These are phyloP conservation scores for Monoplex corrugatus DNA, from an alignment of 2,888 invertebrate species.

Conservation along the genomic window DNA sequence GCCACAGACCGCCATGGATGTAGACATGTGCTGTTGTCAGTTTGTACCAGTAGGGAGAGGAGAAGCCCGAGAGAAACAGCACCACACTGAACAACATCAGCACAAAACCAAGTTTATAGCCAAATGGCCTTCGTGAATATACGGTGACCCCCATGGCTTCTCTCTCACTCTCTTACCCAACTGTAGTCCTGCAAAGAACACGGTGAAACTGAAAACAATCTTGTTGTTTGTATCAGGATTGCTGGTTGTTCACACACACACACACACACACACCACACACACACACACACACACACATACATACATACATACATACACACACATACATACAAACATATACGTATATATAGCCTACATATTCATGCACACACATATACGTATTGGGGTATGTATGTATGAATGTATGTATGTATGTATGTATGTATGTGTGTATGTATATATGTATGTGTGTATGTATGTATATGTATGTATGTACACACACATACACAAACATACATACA, in stretches of 20 bases:
- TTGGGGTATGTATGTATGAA: too few species aligned
- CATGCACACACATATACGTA: too few species aligned
- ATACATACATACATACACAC: too few species aligned
- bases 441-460: too few species aligned
- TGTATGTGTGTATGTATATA: too few species aligned
- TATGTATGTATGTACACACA: too few species aligned
- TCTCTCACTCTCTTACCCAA: too few species aligned
- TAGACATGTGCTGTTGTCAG: neutral
- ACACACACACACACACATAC: neutral
- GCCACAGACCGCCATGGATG: slow-evolving; percentile 30
- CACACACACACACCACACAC: neutral
- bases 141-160: neutral
- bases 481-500: too few species aligned
- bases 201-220: too few species aligned
- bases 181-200: too few species aligned
- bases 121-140: neutral
- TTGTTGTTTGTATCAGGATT: too few species aligned
- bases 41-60: slow-evolving; percentile 34
- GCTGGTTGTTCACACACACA: neutral
- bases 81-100: neutral
- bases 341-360: neutral
- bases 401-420: too few species aligned
- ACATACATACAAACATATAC: neutral
- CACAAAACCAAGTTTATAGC: neutral
- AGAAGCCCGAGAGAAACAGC: neutral